phyloP scores from a whole-genome alignment of 2,888 invertebrate genomes.

The Tholera decimalis region DNA sequence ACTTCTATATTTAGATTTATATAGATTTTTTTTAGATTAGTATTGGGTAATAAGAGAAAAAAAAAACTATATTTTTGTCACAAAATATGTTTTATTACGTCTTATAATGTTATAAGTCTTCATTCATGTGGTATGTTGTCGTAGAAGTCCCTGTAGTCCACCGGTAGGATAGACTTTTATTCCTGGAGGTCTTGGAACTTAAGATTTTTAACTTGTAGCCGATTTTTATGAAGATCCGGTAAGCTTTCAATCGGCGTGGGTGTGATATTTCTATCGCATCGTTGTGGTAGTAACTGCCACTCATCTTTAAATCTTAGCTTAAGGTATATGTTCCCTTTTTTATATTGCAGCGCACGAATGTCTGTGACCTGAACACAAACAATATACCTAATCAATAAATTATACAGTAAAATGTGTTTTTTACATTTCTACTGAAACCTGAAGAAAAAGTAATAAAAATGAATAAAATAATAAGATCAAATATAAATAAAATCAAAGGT shows the following conservation, averaged over 20 bases:
- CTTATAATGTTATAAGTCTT: constrained; percentile 1
- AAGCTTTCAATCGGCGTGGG: constrained; percentile 11
- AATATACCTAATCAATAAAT: no score
- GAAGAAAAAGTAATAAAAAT: constrained; percentile 9
- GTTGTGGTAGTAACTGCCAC: constrained; percentile 17
- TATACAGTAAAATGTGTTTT: constrained; percentile 7
- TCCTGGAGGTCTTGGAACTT: constrained; percentile 4
- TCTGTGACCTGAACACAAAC: no score
- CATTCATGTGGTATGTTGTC: constrained; percentile 12
- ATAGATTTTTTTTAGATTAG: constrained; percentile 8
- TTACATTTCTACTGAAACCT: constrained; percentile 17
- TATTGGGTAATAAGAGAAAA: constrained; percentile 8
- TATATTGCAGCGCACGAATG: no score
- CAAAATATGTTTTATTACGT: constrained; percentile 8
- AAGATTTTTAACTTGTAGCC: constrained; percentile 1
- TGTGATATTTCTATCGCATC: constrained; percentile 15
- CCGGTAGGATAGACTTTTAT: constrained; percentile 16
- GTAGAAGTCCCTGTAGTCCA: constrained; percentile 18
- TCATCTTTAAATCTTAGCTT: no score
- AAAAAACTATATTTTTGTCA: constrained; percentile 5
- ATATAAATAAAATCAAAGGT: constrained; percentile 7
- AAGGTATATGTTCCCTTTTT: no score
- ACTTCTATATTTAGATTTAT: constrained; percentile 3
- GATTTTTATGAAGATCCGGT: constrained; percentile 11
- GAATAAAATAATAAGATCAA: constrained; percentile 3